Percentiles rank a stretch among this genome's conserved stretches.
phyloP scores from a whole-genome alignment of 2,797 vertebrate species.

The Urocyon cinereoargenteus region DNA sequence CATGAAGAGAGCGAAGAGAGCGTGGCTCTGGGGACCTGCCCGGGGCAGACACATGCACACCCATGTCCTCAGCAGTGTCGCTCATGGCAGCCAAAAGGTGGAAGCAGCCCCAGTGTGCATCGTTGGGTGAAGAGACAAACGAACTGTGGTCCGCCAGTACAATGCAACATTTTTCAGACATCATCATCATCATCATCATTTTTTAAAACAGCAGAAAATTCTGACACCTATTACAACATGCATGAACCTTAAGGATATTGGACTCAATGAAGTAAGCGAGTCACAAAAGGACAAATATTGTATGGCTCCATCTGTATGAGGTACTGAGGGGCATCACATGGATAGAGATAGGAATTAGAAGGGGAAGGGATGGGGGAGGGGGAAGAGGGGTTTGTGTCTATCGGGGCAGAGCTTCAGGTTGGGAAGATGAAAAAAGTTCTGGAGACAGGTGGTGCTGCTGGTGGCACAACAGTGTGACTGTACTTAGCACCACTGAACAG shows the following conservation, averaged over 20 bases:
- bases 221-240: accelerated
- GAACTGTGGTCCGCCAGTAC: accelerated
- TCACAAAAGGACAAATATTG: background rate
- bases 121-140: accelerated
- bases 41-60: accelerated
- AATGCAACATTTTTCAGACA: accelerated
- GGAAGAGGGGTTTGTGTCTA: too few relatives aligned
- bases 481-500: accelerated
- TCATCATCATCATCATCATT: too few relatives aligned
- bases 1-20: background rate
- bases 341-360: background rate
- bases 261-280: background rate
- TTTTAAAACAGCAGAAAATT: background rate
- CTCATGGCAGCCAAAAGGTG: background rate
- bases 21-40: background rate
- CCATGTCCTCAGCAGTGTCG: accelerated
- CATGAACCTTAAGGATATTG: background rate
- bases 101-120: background rate
- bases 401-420: background rate
- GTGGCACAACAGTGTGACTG: accelerated
- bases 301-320: accelerated
- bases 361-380: background rate
- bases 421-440: background rate
- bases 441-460: accelerated
- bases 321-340: background rate